Evolutionary conservation across 37 sponge, comb jelly and placozoan species (phyloP), one percentile per base, ranked within the genome.

Genomic region (Axinella damicornis): DNA sequence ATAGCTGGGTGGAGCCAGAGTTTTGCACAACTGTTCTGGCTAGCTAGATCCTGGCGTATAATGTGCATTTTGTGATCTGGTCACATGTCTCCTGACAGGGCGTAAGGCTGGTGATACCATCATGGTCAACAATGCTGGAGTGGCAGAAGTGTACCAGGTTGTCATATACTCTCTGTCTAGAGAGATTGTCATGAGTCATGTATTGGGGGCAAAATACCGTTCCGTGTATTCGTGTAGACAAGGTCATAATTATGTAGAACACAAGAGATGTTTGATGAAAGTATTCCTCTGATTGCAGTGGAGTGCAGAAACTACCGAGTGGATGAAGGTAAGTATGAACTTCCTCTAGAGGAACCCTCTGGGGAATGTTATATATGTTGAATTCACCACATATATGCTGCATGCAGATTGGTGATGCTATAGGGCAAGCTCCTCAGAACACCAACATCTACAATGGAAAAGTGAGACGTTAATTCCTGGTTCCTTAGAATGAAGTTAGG

Each of bases 131-230:
- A 87, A 87, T 37, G 74, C 76, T 30, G 91, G 85, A 25, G 38
- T 41, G 19, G 70, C 88, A 52, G 94, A 87, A 75, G 94, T 91
- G 19, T 94, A 94, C 33, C 94, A 94, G 89, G 94, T 90, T 24
- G n/a, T n/a, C n/a, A n/a, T n/a, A 21, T 64, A 9, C 46, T 46
- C 46, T 46, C 4, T 12, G 6, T 46, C 46, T 12, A 46, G 9
- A 18, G 38, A 27, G 9, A n/a, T 2, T 21, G 32, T 38, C 31
- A 1, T 21, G 35, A 25, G 4, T 36, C n/a, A 35, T 33, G 24
- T 39, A 22, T 16, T 30, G 18, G 24, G 12, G 40, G 14, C 36
- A 53, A 18, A 71, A 19, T n/a, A n/a, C 1, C 35, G 0, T 27
- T 34, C 2, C 24, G 27, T 69, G 18, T 65, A 65, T 2, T 0